These are phyloP conservation scores for Sebastes matsubarae DNA, from an alignment of 2,797 vertebrate species.

Conservation along the genomic window DNA sequence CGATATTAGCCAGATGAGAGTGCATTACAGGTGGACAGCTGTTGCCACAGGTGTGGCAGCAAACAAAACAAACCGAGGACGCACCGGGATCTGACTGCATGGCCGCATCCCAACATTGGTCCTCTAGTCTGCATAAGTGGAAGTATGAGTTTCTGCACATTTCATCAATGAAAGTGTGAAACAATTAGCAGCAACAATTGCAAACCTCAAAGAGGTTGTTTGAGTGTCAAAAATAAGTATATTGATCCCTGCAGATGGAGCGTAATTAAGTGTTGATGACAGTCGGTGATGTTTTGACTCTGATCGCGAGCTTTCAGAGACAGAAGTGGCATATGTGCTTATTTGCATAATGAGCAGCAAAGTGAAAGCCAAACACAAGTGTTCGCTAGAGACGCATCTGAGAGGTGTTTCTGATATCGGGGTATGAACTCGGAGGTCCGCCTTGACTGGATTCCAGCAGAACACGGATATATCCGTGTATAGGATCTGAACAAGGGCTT, in stretches of 20 bases:
- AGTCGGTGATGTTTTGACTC: background rate
- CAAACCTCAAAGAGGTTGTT: background rate
- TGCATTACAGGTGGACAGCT: constrained; percentile 20
- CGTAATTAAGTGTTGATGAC: background rate
- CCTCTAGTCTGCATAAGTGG: background rate
- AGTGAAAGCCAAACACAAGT: background rate
- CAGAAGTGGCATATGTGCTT: background rate
- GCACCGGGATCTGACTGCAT: background rate
- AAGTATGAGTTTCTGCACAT: background rate
- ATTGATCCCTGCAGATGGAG: background rate
- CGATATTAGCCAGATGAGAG: constrained; percentile 12
- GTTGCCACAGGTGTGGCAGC: constrained; percentile 37
- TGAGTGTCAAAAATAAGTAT: background rate
- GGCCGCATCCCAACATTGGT: background rate
- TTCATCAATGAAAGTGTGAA: background rate
- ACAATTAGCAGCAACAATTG: background rate
- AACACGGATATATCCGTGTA: background rate
- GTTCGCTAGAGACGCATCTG: background rate
- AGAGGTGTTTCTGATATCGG: constrained; percentile 2
- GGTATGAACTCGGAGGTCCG: constrained; percentile 10
- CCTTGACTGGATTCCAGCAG: constrained; percentile 8
- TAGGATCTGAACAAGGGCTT: constrained; percentile 25
- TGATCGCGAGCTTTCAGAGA: background rate
- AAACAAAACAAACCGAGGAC: background rate
- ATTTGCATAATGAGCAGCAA: constrained; percentile 20